Evolutionary conservation across 2,797 vertebrate species (phyloP), one percentile per base, ranked within the genome.

Genomic region (Bucorvus abyssinicus): DNA sequence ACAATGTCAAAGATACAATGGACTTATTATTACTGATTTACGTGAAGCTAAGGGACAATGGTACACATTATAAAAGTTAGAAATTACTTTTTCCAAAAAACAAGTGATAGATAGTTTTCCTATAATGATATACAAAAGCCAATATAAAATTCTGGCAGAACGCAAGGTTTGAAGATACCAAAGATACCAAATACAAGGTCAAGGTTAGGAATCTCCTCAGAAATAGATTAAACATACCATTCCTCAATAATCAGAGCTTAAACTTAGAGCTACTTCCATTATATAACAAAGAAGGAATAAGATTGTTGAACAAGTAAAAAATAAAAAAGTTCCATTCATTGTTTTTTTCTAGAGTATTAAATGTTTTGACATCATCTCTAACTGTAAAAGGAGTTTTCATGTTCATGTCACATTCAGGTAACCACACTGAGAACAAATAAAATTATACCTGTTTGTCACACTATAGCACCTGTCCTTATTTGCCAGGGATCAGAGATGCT

Each of bases 401-500:
- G 23, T 55, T 40, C 7, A 7, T 38, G 32, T 38, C 30, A 61
- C 22, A 60, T 44, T 92, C 67, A 77, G 34, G 42, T 84, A 71
- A 14, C 40, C 89, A 38, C n/a, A 67, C 10, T 57, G 42, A 75
- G 19, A 57, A 63, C 8, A 83, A 94, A 73, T 64, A 79, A 34
- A 75, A 68, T 49, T 84, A 13, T 70, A 87, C 36, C 65, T 82
- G 23, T 68, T 92, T 92, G 50, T 45, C 10, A 40, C 38, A 40
- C 38, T 40, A 12, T 91, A 96, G 64, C 36, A 44, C 30, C 15
- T 60, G 64, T 84, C 40, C 34, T 94, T 38, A 57, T 83, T 68
- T 93, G 88, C 90, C 38, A 91, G 81, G 77, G 77, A 20, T 80
- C 38, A 82, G 50, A 27, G 74, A 81, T 86, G 21, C 64, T 96